Percentiles rank a stretch among this genome's conserved stretches.
Conservation (phyloP, 2,113 vertebrate species). For the Danionella cerebrum region DNA sequence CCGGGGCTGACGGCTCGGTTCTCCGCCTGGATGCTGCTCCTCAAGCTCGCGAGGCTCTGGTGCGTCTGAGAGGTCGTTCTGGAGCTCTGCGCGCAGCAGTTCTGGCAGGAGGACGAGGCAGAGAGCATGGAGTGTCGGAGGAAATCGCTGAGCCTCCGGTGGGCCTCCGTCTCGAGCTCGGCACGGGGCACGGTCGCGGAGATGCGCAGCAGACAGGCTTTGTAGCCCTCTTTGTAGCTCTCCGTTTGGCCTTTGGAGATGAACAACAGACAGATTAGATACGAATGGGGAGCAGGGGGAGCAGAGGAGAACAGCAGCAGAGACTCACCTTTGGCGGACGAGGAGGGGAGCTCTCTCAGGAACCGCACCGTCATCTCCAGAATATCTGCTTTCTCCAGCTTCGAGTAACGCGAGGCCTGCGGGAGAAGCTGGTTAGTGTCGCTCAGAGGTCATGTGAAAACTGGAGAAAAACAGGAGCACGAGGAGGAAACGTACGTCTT, state of each 20-base stretch:
- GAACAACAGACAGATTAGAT: background rate
- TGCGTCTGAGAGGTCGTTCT: slow-evolving; percentile 49
- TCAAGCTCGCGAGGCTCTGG: slow-evolving; percentile 50
- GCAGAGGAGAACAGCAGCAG: background rate
- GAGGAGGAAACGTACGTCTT: slow-evolving; percentile 67
- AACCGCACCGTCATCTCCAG: slow-evolving; percentile 87
- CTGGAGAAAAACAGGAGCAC: too few species aligned
- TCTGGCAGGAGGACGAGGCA: slow-evolving; percentile 43
- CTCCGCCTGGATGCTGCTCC: slow-evolving; percentile 44
- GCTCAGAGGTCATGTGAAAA: too few species aligned
- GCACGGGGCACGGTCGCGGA: slow-evolving; percentile 62
- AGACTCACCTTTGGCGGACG: slow-evolving; percentile 61
- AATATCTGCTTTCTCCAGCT: slow-evolving; percentile 86
- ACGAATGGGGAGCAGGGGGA: too few species aligned
- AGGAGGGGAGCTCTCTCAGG: slow-evolving; percentile 65
- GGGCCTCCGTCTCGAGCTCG: slow-evolving; percentile 57
- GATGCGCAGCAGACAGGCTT: slow-evolving; percentile 71
- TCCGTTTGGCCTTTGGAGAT: slow-evolving; percentile 50
- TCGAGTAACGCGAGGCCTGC: slow-evolving; percentile 71
- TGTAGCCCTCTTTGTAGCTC: slow-evolving; percentile 73
- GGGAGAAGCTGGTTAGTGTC: background rate
- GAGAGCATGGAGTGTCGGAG: slow-evolving; percentile 53
- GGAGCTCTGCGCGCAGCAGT: slow-evolving; percentile 51
- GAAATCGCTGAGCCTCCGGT: slow-evolving; percentile 62
- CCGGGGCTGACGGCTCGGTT: background rate